Base-by-base conservation (phyloP, 2,888 invertebrate genomes). In the Strigamia crassipes region DNA sequence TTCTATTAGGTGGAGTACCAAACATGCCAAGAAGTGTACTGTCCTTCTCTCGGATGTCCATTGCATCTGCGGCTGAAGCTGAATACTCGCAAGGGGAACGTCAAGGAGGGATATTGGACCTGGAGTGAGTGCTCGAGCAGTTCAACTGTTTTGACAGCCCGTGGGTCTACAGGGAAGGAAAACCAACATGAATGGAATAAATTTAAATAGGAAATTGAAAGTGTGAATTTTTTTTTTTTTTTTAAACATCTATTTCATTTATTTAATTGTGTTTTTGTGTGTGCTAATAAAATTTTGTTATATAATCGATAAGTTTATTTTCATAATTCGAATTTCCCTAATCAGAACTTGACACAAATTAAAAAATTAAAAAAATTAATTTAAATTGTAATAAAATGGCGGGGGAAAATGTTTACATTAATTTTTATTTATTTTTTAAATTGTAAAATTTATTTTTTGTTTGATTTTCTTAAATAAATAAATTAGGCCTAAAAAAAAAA, bases 31-130 rank as follows among this genome's bases (percentile, higher is more conserved):
- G n/a, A 51, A 51, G n/a, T 51, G n/a, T 51, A 51, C 51, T 51
- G 51, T 51, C 51, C n/a, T 51, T 46, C n/a, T 51, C 51, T 51
- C 51, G 51, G 51, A 51, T 51, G 51, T 51, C 51, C 51, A 51
- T 51, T 51, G 51, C 51, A 51, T 51, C 51, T 51, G 51, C n/a
- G 18, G 51, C 51, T 51, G n/a, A n/a, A 18, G 51, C 51, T 51
- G 51, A 51, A 51, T 51, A 51, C 51, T 51, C 51, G 51, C 51
- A 51, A 51, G 51, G 51, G 18, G 51, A n/a, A 46, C 42, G 12
- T 15, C 42, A n/a, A n/a, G 51, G 51, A n/a, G 51, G 51, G 51
- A 51, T 51, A 51, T 51, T 51, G 51, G 18, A 51, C 51, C 51
- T n/a, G 51, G 51, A 51, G n/a, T 51, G 51, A 51, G 10, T 51